Evolutionary conservation across 2,888 invertebrate species (phyloP).

Genomic region (Melipona beecheii): DNA sequence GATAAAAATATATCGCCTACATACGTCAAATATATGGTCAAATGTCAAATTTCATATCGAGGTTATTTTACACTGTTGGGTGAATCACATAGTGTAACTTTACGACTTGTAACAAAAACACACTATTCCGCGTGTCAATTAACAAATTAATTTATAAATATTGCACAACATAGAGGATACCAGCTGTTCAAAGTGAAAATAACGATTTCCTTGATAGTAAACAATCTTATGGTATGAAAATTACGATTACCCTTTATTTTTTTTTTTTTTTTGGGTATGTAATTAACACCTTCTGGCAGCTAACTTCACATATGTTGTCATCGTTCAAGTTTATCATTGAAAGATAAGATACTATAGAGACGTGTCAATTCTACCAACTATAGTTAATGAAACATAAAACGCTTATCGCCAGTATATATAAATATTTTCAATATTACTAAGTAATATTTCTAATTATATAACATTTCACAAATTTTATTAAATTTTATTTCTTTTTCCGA

Average conservation of each 20-base stretch:
- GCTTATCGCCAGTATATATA: not conserved
- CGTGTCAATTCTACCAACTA: not conserved
- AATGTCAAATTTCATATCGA: slow-evolving; percentile 58
- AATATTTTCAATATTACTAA: not conserved
- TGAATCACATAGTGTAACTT: slow-evolving; percentile 40
- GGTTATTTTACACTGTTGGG: slow-evolving; percentile 41
- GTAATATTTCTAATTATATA: not conserved
- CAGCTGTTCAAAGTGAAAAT: not conserved
- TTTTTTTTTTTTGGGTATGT: not conserved
- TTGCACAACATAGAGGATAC: slow-evolving; percentile 7
- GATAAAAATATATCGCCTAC: slow-evolving; percentile 28
- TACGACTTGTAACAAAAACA: slow-evolving; percentile 4
- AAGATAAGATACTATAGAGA: not conserved
- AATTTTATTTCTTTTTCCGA: not conserved
- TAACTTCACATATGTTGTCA: slow-evolving; percentile 49
- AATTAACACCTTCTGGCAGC: slow-evolving; percentile 18
- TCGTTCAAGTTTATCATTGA: not conserved
- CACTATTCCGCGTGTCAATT: slow-evolving; percentile 2
- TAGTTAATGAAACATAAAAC: not conserved
- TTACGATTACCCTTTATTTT: slow-evolving; percentile 35
- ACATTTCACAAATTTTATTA: not conserved
- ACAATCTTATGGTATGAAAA: slow-evolving; percentile 37
- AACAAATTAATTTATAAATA: slow-evolving; percentile 3
- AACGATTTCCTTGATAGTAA: slow-evolving; percentile 27
- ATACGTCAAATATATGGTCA: slow-evolving; percentile 55